A percentile compares a stretch with the other conserved stretches of the same genome.
Evolutionary conservation across 2,113 vertebrate genomes (phyloP).

Genomic region (Synodontis membranacea): DNA sequence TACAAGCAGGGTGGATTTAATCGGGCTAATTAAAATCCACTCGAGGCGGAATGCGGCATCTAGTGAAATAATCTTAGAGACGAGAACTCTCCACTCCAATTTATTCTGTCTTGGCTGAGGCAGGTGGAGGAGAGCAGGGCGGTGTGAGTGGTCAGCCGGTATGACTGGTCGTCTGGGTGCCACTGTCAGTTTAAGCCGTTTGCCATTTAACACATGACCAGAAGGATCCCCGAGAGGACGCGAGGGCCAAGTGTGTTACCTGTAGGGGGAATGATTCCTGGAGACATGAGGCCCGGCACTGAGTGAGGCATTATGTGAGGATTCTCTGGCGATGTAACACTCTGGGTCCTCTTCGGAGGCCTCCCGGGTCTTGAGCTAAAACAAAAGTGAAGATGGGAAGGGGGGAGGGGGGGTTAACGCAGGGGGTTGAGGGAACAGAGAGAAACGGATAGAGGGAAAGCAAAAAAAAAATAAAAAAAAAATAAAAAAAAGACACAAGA

Average conservation of each 20-base stretch:
- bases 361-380: constrained; percentile 98
- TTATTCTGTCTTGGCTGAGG: constrained; percentile 64
- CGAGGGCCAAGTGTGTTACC: constrained; percentile 72
- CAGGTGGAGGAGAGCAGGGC: constrained; percentile 51
- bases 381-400: constrained; percentile 57
- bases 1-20: constrained; percentile 79
- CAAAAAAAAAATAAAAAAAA: constrained; percentile 32
- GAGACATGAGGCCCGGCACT: constrained; percentile 98
- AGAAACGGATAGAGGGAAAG: constrained; percentile 19
- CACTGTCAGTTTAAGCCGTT: constrained; percentile 70
- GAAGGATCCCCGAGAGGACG: constrained; percentile 38
- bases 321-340: constrained; percentile 96
- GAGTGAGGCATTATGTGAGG: constrained; percentile 99
- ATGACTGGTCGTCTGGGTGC: constrained; percentile 54
- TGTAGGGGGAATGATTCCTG: constrained; percentile 98
- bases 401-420: constrained; percentile 31
- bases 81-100: constrained; percentile 76
- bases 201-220: constrained; percentile 71
- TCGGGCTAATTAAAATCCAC: constrained; percentile 81
- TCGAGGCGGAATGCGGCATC: constrained; percentile 77
- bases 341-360: constrained; percentile 97
- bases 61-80: constrained; percentile 76
- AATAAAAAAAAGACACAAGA: constrained; percentile 14
- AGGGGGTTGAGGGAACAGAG: constrained; percentile 4
- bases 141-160: constrained; percentile 50